Base-by-base conservation (phyloP, 2,113 vertebrate species). In the Carlito syrichta region DNA sequence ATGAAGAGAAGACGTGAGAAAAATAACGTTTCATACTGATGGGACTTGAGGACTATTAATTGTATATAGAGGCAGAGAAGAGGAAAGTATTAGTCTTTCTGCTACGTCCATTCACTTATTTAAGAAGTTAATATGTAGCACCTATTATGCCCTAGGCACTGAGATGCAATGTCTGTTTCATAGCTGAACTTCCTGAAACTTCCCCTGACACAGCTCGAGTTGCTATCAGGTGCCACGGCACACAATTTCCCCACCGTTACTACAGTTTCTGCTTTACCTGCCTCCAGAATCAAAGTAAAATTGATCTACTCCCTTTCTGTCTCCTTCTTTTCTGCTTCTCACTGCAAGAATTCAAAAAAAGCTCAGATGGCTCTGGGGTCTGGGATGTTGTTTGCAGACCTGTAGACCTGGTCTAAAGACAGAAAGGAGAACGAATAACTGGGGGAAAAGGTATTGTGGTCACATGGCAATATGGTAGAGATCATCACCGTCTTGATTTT, bases 71-170 rank as follows among this genome's bases (percentile, higher is more conserved):
- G 38, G 30, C 20, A 23, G 2, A 35, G 78, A 32, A 86, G 73
- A 89, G 74, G 30, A 94, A 94, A 95, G 13, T 77, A 3, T 62
- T 30, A 17, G 7, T 43, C 77, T 96, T 78, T 23, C 30, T 89
- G 68, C 35, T 93, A 8, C 0, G 76, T 90, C 12, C 5, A 16
- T 40, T 90, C 23, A 79, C 9, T 86, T 89, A 86, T 69, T 87
- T 95, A 73, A 86, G 83, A 89, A 96, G n/a, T 62, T 81, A 30
- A 20, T 76, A 76, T 40, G 52, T 92, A 56, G 45, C n/a, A 88
- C 1, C 8, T 69, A 4, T 63, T n/a, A 23, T 43, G 30, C 88
- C 22, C 12, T 16, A 79, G 76, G 43, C 48, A 60, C 23, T 60
- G 12, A 20, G 25, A 68, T 38, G 9, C 3, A 52, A 38, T 52